These are phyloP conservation scores for Lithosia quadra DNA, from an alignment of 2,888 invertebrate genomes.

Conservation along the genomic window DNA sequence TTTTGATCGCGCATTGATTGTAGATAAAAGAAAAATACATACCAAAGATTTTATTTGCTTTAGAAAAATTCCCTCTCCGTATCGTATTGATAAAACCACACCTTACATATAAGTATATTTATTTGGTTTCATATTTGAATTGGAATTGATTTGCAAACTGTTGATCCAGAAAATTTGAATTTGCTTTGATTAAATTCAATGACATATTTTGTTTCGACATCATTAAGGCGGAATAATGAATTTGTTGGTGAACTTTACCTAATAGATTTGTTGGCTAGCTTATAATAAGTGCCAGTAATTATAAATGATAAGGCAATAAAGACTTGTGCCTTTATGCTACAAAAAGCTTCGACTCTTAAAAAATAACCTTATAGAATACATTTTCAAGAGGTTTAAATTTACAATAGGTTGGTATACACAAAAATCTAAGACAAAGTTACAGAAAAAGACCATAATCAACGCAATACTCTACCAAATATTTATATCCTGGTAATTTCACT, in stretches of 20 bases:
- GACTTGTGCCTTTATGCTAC: no score
- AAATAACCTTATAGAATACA: no score
- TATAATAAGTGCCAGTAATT: no score
- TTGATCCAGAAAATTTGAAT: slow-evolving; percentile 45
- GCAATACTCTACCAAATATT: slow-evolving; percentile 51
- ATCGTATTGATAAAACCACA: neutral
- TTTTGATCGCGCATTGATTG: no score
- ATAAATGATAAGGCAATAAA: no score
- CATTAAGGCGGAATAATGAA: neutral
- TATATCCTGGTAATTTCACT: slow-evolving; percentile 65
- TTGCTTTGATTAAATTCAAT: slow-evolving; percentile 48
- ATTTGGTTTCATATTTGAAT: slow-evolving; percentile 29
- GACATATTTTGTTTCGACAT: slow-evolving; percentile 28
- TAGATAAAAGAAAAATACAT: neutral
- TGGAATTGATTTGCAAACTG: slow-evolving; percentile 31
- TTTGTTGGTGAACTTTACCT: neutral
- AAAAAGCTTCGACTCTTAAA: no score
- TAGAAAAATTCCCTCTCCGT: neutral
- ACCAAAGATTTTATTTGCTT: neutral
- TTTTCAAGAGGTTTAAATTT: neutral
- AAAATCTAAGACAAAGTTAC: slow-evolving; percentile 8
- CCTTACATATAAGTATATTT: slow-evolving; percentile 17
- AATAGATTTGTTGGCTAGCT: neutral
- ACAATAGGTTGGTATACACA: neutral
- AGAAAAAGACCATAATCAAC: slow-evolving; percentile 34